phyloP scores from a whole-genome alignment of 1,140 invertebrate genomes.

The Micrasema longulum region DNA sequence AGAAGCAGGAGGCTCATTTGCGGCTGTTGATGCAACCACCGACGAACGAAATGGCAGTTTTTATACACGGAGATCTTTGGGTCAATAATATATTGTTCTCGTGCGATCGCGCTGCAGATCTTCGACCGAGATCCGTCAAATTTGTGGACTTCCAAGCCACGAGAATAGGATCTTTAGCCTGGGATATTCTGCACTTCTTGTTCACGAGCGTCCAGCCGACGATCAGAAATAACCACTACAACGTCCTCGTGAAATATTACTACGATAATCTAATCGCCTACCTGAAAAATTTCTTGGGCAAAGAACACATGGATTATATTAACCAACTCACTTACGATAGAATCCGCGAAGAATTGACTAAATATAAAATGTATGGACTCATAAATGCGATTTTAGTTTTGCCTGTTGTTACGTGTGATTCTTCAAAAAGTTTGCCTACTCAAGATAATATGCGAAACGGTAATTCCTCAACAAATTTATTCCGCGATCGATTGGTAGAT shows the following conservation, averaged over 20 bases:
- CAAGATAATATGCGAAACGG: constrained; percentile 16
- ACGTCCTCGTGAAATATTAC: constrained; percentile 58
- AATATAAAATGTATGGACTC: constrained; percentile 45
- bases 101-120: constrained; percentile 52
- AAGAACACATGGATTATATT: constrained; percentile 38
- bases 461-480: constrained; percentile 21
- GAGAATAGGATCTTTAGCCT: constrained; percentile 56
- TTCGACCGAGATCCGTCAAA: constrained; percentile 52
- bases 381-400: constrained; percentile 44
- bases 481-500: constrained; percentile 39
- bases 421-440: neutral
- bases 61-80: constrained; percentile 65
- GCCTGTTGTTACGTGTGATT: constrained; percentile 42
- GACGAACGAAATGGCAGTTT: constrained; percentile 43
- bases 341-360: constrained; percentile 17
- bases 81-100: constrained; percentile 62
- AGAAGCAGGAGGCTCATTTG: constrained; percentile 18
- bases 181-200: constrained; percentile 60
- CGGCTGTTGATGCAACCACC: neutral
- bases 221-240: constrained; percentile 56
- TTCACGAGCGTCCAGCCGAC: constrained; percentile 57
- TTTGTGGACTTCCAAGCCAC: constrained; percentile 62
- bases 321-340: constrained; percentile 26
- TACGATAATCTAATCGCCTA: constrained; percentile 53
- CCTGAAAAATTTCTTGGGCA: constrained; percentile 43